phyloP scores from a whole-genome alignment of 2,113 vertebrate species.

The Stegastes partitus region DNA sequence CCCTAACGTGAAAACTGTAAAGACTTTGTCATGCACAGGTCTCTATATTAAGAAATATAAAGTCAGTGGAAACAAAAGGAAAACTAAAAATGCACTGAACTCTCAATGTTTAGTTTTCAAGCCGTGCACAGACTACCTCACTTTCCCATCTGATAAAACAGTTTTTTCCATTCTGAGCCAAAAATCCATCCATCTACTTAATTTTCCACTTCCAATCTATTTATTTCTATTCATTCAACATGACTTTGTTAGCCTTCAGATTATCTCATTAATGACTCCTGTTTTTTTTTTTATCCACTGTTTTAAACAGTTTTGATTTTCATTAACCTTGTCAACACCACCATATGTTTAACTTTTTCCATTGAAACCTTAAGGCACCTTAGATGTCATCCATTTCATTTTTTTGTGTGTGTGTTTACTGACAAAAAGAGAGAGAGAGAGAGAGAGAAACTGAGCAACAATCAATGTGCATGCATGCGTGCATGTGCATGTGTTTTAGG shows the following conservation, averaged over 20 bases:
- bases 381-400: conserved; percentile 11
- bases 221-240: background rate
- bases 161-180: background rate
- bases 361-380: background rate
- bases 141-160: background rate
- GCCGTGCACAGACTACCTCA: background rate
- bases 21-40: background rate
- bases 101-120: background rate
- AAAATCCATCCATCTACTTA: background rate
- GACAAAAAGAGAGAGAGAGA: conserved; percentile 12
- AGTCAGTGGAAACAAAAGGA: too few relatives aligned
- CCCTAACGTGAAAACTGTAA: background rate
- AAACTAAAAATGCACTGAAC: background rate
- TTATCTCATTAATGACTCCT: background rate
- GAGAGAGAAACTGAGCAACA: conserved; percentile 41
- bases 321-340: background rate
- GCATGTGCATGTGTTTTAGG: conserved; percentile 65
- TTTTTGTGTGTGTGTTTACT: conserved; percentile 34
- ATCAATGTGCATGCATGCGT: conserved; percentile 74
- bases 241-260: background rate
- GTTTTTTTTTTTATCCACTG: background rate
- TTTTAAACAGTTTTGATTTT: background rate
- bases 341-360: background rate
- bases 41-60: background rate
- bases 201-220: background rate